These are phyloP conservation scores for Diploscapter pachys DNA, from an alignment of 1,140 invertebrate genomes.

Conservation along the genomic window DNA sequence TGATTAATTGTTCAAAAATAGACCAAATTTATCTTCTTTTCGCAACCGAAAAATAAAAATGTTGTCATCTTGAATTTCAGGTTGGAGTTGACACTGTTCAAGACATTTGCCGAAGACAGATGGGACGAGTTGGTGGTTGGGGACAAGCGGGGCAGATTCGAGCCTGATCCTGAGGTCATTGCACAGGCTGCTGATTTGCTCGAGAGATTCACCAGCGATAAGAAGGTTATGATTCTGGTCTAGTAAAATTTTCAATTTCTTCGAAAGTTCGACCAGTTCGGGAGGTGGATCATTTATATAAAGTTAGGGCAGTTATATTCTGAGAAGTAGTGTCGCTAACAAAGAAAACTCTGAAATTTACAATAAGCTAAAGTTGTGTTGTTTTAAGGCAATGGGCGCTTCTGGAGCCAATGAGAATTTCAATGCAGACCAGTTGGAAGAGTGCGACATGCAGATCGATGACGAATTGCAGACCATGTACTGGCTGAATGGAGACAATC, in stretches of 20 bases:
- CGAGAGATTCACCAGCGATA: slow-evolving; percentile 8
- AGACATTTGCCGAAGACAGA: neutral
- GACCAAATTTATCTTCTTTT: slow-evolving; percentile 9
- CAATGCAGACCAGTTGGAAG: slow-evolving; percentile 10
- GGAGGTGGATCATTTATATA: too few species aligned
- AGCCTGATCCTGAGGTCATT: neutral
- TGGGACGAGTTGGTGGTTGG: slow-evolving; percentile 8
- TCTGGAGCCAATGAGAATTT: slow-evolving; percentile 7
- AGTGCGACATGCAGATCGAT: slow-evolving; percentile 11
- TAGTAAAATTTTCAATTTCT: neutral
- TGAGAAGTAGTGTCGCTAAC: too few species aligned
- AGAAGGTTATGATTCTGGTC: neutral
- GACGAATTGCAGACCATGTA: slow-evolving; percentile 10
- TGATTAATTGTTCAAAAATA: neutral
- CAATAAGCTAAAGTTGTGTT: too few species aligned
- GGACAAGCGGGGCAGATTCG: neutral
- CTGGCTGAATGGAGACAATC: slow-evolving; percentile 7
- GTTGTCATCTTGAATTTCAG: neutral
- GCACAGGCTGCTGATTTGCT: slow-evolving; percentile 3
- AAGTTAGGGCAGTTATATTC: too few species aligned
- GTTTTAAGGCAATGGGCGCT: neutral
- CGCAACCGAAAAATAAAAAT: too few species aligned
- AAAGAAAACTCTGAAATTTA: too few species aligned
- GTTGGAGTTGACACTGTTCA: slow-evolving; percentile 15
- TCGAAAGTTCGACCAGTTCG: neutral